phyloP scores from a whole-genome alignment of 2,113 vertebrate genomes.

The Clarias gariepinus region DNA sequence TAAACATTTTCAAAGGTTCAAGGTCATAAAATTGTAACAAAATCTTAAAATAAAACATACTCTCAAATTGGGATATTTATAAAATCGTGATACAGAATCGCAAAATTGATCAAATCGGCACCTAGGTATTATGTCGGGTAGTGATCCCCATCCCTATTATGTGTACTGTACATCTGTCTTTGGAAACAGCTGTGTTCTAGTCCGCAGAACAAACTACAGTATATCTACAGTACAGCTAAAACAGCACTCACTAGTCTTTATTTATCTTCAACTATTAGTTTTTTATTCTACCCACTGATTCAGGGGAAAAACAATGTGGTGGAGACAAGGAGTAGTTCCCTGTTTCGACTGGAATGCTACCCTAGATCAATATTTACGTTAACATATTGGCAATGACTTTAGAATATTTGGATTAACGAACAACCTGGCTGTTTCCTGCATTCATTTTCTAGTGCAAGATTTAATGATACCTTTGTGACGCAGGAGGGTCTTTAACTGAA shows the following conservation, averaged over 20 bases:
- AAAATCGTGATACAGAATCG: no score
- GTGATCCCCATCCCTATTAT: no score
- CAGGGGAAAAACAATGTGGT: neutral
- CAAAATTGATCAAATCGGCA: no score
- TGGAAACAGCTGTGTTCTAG: neutral
- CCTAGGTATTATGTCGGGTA: no score
- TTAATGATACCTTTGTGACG: neutral
- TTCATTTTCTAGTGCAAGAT: neutral
- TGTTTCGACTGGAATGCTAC: neutral
- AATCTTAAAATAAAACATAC: no score
- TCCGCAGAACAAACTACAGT: neutral
- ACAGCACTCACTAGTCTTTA: neutral
- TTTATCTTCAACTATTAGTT: neutral
- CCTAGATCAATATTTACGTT: no score
- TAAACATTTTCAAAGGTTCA: no score
- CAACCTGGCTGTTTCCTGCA: neutral
- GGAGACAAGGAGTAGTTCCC: neutral
- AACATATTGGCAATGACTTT: neutral
- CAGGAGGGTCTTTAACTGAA: neutral
- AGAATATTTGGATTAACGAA: neutral
- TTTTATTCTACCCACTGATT: neutral
- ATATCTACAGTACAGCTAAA: neutral
- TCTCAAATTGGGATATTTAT: no score
- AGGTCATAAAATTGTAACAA: no score
- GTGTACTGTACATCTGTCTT: conserved; percentile 13